Evolutionary conservation across 1,140 invertebrate species (phyloP), one percentile per base, ranked within the genome.

Genomic region (Drosophila kurseongensis): DNA sequence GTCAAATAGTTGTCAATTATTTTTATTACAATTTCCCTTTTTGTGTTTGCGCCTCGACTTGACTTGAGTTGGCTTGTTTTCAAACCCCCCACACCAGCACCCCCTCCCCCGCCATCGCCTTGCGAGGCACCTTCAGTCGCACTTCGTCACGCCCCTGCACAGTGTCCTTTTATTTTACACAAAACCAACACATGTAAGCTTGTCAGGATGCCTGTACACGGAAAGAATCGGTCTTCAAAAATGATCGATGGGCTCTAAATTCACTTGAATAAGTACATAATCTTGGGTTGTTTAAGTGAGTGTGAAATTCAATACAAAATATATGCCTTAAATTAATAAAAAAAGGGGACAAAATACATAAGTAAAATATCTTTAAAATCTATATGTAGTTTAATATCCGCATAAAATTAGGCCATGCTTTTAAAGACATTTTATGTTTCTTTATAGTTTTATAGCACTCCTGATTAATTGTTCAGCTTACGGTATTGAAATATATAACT

Each of bases 1-100:
- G 84, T 89, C 84, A 89, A 89, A 89, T 89, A 89, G 84, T 89
- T 89, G 84, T 89, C 84, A 89, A 89, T 89, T 89, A 89, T 90
- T 89, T 89, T 89, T 89, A 89, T 89, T 89, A 90, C 84, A 78
- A 85, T 84, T 90, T 84, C 73, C 72, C 71, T 76, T 66, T 75
- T 80, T 85, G 67, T 77, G 66, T 61, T 74, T 75, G 72, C 47
- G 51, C 56, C 52, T 32, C 44, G 66, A 48, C 68, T 71, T 52
- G 61, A 47, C 66, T 69, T 47, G 66, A 71, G 42, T 41, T 71
- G 67, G 36, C 50, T 69, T 51, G 60, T 45, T 29, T 27, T 36
- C 45, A 16, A 40, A 5, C 4, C 10, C 2, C 10, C 18, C 23
- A 23, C 23, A 23, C 23, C 23, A 23, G 4, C 10, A 10, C n/a